Evolutionary conservation across 2,888 invertebrate species (phyloP).

Genomic region (Hemaris fuciformis): DNA sequence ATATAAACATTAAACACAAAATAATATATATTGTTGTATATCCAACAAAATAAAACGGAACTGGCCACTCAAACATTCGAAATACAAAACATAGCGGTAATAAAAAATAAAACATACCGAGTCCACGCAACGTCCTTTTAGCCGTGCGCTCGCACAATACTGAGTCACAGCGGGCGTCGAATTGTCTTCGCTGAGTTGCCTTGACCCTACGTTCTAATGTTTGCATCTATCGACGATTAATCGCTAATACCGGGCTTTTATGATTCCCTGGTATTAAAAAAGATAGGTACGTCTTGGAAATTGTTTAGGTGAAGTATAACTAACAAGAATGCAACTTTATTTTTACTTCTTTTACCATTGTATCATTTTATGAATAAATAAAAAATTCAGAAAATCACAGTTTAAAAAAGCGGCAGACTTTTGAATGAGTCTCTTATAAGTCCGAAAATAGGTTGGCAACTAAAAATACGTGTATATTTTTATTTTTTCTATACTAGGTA

Average conservation of each 20-base stretch:
- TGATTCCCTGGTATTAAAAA: background rate
- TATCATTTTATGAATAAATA: too few species aligned
- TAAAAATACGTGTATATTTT: too few species aligned
- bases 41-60: background rate
- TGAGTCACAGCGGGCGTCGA: slow-evolving; percentile 19
- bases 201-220: slow-evolving; percentile 27
- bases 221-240: slow-evolving; percentile 8
- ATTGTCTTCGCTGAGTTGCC: slow-evolving; percentile 26
- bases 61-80: background rate
- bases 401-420: too few species aligned
- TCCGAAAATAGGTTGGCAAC: too few species aligned
- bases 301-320: background rate
- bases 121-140: slow-evolving; percentile 21
- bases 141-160: slow-evolving; percentile 33
- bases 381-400: too few species aligned
- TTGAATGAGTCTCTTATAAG: too few species aligned
- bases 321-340: too few species aligned
- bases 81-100: background rate
- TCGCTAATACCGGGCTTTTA: slow-evolving; percentile 8
- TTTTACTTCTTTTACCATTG: too few species aligned
- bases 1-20: background rate
- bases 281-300: background rate
- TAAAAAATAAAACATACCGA: slow-evolving; percentile 35
- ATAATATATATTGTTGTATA: too few species aligned
- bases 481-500: too few species aligned